Percentiles rank a stretch among this genome's conserved stretches.
Evolutionary conservation across 1,140 invertebrate genomes (phyloP).

Genomic region (Spodoptera frugiperda): DNA sequence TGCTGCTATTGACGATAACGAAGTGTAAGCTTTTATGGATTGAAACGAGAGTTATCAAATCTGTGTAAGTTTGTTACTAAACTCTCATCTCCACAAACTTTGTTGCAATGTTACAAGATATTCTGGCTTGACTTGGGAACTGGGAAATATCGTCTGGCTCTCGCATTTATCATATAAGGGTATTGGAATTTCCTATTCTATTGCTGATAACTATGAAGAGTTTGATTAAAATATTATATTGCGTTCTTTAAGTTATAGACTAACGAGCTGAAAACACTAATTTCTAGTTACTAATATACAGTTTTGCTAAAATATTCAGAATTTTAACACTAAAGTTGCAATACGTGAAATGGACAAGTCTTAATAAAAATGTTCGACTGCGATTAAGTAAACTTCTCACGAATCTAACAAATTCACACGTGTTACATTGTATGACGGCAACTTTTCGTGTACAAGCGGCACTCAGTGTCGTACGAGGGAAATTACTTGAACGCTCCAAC

Average conservation of each 20-base stretch:
- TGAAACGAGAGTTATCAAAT: slow-evolving; percentile 37
- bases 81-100: slow-evolving; percentile 8
- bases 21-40: slow-evolving; percentile 49
- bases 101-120: slow-evolving; percentile 6
- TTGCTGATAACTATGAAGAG: neutral
- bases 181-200: neutral
- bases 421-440: slow-evolving; percentile 34
- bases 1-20: slow-evolving; percentile 70
- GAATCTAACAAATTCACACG: slow-evolving; percentile 38
- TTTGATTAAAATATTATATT: neutral
- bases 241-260: too few species aligned
- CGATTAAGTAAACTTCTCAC: slow-evolving; percentile 30
- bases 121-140: slow-evolving; percentile 9
- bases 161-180: neutral
- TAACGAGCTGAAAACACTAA: too few species aligned
- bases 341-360: neutral
- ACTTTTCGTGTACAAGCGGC: slow-evolving; percentile 40
- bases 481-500: slow-evolving; percentile 59
- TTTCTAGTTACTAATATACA: too few species aligned
- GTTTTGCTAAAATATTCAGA: too few species aligned
- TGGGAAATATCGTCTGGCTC: neutral
- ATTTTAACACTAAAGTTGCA: neutral
- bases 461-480: slow-evolving; percentile 44
- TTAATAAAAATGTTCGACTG: slow-evolving; percentile 4
- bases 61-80: slow-evolving; percentile 12